Conservation (phyloP, 30 jellyfish, hydroid and myxozoan species). For the Morbakka virulenta region DNA sequence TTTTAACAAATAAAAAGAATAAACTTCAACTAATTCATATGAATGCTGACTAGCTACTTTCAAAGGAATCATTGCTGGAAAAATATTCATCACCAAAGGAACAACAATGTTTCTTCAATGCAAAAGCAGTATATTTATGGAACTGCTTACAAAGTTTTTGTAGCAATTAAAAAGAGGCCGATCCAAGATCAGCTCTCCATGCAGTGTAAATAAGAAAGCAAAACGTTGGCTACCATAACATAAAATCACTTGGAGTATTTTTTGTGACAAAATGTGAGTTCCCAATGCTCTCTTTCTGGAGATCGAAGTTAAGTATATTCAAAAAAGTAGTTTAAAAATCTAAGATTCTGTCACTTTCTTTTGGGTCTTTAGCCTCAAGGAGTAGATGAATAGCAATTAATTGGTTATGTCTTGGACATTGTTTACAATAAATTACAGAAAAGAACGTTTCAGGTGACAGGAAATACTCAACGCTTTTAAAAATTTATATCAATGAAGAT, state of each 20-base stretch:
- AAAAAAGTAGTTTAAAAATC: background rate
- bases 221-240: constrained; percentile 11
- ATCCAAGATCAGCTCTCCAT: constrained; percentile 41
- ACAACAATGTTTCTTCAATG: constrained; percentile 42
- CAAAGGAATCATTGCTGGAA: constrained; percentile 18
- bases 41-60: constrained; percentile 32
- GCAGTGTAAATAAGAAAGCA: constrained; percentile 31
- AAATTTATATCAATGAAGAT: background rate
- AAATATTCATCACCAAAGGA: constrained; percentile 43
- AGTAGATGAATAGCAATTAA: background rate
- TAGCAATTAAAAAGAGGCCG: constrained; percentile 40
- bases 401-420: background rate
- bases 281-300: constrained; percentile 14
- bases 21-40: constrained; percentile 7
- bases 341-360: background rate
- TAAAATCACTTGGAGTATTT: constrained; percentile 5
- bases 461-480: constrained; percentile 9
- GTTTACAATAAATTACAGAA: background rate
- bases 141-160: constrained; percentile 33
- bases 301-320: constrained; percentile 12
- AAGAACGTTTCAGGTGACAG: constrained; percentile 1
- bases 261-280: constrained; percentile 3
- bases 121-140: constrained; percentile 23
- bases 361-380: background rate
- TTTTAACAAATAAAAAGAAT: constrained; percentile 9